phyloP scores from a whole-genome alignment of 2,113 vertebrate genomes.

The Chlamydotis undulata region DNA sequence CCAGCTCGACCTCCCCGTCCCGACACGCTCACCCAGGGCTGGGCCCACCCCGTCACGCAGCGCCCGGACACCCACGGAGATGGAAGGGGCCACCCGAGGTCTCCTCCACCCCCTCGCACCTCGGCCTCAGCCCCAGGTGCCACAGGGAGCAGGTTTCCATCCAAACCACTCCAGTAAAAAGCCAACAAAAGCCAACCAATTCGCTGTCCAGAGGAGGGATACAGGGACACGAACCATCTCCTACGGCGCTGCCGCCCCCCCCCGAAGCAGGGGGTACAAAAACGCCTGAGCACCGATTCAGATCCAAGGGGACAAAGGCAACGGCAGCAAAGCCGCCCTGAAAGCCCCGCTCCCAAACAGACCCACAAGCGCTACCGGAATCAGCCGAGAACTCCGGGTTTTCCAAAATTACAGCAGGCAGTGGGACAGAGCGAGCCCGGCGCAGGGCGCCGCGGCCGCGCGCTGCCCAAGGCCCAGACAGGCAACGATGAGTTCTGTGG shows the following conservation, averaged over 20 bases:
- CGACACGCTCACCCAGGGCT: background rate
- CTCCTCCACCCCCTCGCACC: fast-evolving
- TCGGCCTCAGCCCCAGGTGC: too few species aligned
- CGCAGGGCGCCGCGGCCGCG: fast-evolving
- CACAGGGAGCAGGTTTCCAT: background rate
- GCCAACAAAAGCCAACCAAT: too few species aligned
- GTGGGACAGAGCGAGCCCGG: background rate
- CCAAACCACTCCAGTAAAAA: background rate
- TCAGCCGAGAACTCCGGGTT: fast-evolving
- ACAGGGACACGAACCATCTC: fast-evolving
- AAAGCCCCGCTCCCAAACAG: background rate
- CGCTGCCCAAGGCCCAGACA: background rate
- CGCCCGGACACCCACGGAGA: fast-evolving
- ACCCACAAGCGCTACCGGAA: fast-evolving
- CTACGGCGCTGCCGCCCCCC: fast-evolving
- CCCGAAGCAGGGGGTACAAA: background rate
- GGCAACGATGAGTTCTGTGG: fast-evolving
- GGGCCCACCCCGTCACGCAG: background rate
- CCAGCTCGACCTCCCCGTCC: background rate
- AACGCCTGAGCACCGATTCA: fast-evolving
- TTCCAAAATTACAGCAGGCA: background rate
- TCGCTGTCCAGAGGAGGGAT: too few species aligned
- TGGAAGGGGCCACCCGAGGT: background rate
- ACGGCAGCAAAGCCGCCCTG: fast-evolving
- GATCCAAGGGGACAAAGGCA: background rate